These are phyloP conservation scores for Mycalesis mineus DNA, from an alignment of 2,888 invertebrate species.

Conservation along the genomic window DNA sequence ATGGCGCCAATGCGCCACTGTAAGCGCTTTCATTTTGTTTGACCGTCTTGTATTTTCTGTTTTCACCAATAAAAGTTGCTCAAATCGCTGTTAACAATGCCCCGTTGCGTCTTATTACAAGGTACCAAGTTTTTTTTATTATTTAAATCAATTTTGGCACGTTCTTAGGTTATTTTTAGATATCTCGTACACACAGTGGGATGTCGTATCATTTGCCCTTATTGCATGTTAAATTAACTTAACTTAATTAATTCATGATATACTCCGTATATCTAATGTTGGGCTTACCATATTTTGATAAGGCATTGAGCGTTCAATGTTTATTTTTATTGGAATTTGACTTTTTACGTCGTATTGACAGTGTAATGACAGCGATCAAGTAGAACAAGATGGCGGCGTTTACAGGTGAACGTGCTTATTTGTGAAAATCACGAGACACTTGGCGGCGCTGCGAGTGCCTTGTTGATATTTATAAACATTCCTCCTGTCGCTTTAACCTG, in stretches of 20 bases:
- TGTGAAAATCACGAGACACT: constrained; percentile 53
- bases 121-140: background rate
- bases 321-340: constrained; percentile 28
- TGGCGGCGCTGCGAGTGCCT: constrained; percentile 53
- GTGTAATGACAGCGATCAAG: constrained; percentile 65
- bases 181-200: constrained; percentile 22
- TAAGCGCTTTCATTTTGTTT: constrained; percentile 22
- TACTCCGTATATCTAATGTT: background rate
- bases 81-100: constrained; percentile 2
- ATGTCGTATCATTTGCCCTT: constrained; percentile 1
- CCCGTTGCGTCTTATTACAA: constrained; percentile 5
- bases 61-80: background rate
- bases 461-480: constrained; percentile 35
- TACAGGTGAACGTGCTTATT: constrained; percentile 31
- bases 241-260: background rate
- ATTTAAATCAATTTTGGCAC: constrained; percentile 46
- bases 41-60: background rate
- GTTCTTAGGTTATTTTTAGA: constrained; percentile 70
- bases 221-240: background rate
- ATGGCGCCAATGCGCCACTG: constrained; percentile 65
- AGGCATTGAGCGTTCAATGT: constrained; percentile 17
- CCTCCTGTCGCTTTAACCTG: background rate
- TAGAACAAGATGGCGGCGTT: constrained; percentile 56
- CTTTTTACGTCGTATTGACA: constrained; percentile 65
- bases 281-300: background rate